A percentile compares a stretch with the other conserved stretches of the same genome.
These are phyloP conservation scores for Sylvia atricapilla DNA, from an alignment of 2,113 vertebrate genomes.

Conservation along the genomic window DNA sequence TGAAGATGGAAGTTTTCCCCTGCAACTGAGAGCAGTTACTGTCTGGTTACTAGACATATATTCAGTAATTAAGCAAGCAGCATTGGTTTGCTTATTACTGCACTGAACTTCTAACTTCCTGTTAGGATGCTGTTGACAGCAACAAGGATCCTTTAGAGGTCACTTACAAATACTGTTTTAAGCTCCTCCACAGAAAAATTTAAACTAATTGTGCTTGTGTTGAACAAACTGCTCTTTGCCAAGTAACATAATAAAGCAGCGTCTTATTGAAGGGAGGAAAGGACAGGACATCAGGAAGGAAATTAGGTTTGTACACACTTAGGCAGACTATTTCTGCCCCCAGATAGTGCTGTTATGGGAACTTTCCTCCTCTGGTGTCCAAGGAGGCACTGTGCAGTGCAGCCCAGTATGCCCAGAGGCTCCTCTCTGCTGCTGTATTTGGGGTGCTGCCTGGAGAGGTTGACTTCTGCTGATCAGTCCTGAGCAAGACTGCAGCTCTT, in stretches of 20 bases:
- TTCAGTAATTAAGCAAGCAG: neutral
- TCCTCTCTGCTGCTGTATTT: fast-evolving
- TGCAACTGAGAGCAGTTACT: neutral
- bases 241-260: fast-evolving
- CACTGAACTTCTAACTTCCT: neutral
- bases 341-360: neutral
- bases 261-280: neutral
- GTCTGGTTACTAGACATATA: neutral
- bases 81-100: neutral
- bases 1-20: neutral
- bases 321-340: neutral
- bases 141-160: neutral
- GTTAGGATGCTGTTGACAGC: neutral
- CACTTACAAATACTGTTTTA: neutral
- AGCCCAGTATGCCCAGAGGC: neutral
- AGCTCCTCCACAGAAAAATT: neutral
- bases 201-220: neutral
- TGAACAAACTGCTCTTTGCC: neutral
- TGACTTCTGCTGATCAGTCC: neutral
- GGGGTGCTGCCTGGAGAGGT: neutral
- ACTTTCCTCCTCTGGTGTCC: neutral
- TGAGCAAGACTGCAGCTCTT: neutral
- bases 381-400: fast-evolving
- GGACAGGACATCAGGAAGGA: neutral
- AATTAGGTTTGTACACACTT: neutral